Evolutionary conservation across 2,113 vertebrate genomes (phyloP).

Genomic region (Ceratotherium simum): DNA sequence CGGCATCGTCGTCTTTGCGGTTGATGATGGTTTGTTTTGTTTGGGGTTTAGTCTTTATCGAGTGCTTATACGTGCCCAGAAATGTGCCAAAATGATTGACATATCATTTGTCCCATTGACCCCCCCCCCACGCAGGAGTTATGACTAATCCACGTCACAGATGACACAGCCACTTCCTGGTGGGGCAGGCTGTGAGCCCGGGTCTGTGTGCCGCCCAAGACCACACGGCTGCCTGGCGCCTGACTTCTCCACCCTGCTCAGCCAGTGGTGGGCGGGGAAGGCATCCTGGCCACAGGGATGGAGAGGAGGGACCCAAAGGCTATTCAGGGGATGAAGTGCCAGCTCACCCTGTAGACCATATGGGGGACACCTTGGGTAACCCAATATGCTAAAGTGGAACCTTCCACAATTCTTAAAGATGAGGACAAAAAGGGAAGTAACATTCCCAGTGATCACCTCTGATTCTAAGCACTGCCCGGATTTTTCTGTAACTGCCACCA

Average conservation of each 20-base stretch:
- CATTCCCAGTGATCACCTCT: neutral
- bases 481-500: neutral
- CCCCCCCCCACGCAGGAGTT: neutral
- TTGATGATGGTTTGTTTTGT: neutral
- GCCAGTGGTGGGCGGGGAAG: neutral
- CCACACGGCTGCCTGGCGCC: rapidly evolving
- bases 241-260: neutral
- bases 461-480: neutral
- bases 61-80: neutral
- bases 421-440: neutral
- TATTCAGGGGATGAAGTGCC: neutral
- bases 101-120: neutral
- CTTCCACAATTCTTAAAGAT: neutral
- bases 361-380: neutral
- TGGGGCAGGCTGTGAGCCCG: neutral
- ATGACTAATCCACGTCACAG: neutral
- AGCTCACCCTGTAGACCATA: neutral
- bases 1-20: neutral
- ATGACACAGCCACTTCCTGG: neutral
- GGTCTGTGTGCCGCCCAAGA: neutral
- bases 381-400: neutral
- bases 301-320: neutral
- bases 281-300: neutral
- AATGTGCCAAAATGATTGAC: too few species aligned
- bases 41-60: neutral